Percentiles rank a stretch among this genome's conserved stretches.
Conservation (phyloP, 2,113 vertebrate species). For the Myiagra hebetior region DNA sequence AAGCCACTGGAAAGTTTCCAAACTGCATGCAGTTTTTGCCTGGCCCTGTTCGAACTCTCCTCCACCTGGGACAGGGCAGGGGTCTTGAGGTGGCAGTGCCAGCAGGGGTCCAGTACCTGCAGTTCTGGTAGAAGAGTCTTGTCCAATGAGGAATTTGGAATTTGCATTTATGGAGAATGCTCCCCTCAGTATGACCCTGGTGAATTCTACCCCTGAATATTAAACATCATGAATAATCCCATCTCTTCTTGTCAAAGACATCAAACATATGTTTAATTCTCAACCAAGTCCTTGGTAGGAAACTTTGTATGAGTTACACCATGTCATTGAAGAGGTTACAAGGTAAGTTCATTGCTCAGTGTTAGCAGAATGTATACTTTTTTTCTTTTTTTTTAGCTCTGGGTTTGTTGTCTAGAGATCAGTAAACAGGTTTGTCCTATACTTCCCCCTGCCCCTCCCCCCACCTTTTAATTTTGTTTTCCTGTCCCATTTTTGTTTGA, state of each 20-base stretch:
- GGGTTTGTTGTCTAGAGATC: not conserved
- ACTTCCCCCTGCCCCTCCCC: fast-evolving
- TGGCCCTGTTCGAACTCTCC: not conserved
- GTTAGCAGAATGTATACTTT: not conserved
- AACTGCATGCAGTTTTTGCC: not conserved
- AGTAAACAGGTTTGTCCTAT: not conserved
- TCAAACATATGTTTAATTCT: not conserved
- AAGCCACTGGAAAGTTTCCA: not conserved
- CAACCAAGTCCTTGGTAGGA: not conserved
- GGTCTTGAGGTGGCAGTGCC: not conserved
- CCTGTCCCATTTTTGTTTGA: not conserved
- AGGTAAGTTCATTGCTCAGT: not conserved
- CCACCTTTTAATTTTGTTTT: not conserved
- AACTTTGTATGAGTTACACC: not conserved
- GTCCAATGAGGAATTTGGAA: not conserved
- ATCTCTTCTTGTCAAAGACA: not conserved
- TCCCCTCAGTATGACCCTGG: fast-evolving
- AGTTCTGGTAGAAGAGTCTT: not conserved
- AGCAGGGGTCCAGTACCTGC: not conserved
- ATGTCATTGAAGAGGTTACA: not conserved
- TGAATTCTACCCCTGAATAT: not conserved
- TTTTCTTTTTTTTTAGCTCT: not conserved
- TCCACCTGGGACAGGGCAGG: not conserved
- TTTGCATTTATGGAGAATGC: not conserved
- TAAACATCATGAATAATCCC: not conserved